Conservation (phyloP, 1,140 invertebrate species). For the Polypedilum vanderplanki region DNA sequence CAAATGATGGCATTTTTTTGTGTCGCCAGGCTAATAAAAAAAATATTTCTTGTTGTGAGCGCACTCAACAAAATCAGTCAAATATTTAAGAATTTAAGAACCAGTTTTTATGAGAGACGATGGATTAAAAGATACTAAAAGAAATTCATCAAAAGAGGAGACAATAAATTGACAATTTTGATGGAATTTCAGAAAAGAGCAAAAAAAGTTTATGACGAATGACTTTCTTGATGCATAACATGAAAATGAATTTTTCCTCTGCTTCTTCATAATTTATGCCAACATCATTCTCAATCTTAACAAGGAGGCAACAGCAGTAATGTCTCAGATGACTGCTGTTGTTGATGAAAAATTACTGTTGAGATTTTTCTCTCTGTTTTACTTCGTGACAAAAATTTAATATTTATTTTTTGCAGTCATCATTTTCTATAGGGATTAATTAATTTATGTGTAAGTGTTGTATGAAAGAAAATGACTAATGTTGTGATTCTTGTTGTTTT, state of each 20-base stretch:
- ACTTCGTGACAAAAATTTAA: background rate
- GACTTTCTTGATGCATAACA: constrained; percentile 24
- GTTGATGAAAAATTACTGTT: background rate
- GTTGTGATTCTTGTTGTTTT: background rate
- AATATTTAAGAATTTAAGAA: background rate
- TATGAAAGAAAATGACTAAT: background rate
- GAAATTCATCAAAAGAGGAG: background rate
- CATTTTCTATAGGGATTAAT: constrained; percentile 8
- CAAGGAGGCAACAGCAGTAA: background rate
- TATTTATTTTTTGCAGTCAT: background rate
- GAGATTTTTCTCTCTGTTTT: background rate
- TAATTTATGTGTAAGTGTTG: background rate
- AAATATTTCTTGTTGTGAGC: background rate
- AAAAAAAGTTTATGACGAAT: constrained; percentile 25
- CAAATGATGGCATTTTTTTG: constrained; percentile 8
- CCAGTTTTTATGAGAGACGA: background rate
- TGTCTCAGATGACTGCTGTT: constrained; percentile 26
- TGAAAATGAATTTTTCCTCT: too few relatives aligned
- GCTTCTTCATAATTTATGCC: too few relatives aligned
- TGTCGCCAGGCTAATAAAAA: constrained; percentile 15
- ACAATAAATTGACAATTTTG: background rate
- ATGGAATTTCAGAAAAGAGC: background rate
- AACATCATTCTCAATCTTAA: background rate
- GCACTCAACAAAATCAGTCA: background rate
- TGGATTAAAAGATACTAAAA: background rate